A percentile compares a stretch with the other conserved stretches of the same genome.
These are phyloP conservation scores for Phoenicopterus ruber DNA, from an alignment of 2,113 vertebrate genomes.

Conservation along the genomic window DNA sequence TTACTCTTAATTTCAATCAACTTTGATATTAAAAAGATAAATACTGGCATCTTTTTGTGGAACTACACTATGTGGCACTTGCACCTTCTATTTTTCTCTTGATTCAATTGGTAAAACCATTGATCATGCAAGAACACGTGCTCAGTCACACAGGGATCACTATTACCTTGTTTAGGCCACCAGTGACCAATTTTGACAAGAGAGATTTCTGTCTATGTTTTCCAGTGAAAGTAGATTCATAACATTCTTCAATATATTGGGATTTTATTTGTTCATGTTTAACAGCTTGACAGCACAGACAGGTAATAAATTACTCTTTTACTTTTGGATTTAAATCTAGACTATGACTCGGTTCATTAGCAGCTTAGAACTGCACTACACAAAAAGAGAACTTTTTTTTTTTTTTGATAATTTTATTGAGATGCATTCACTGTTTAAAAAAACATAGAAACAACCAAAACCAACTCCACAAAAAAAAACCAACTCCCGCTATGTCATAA, in stretches of 20 bases:
- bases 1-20: background rate
- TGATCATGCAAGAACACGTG: background rate
- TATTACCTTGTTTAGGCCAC: background rate
- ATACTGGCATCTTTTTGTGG: background rate
- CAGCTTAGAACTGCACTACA: background rate
- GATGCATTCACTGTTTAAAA: background rate
- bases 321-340: background rate
- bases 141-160: background rate
- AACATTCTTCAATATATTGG: background rate
- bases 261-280: background rate
- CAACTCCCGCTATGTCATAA: background rate
- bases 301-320: background rate
- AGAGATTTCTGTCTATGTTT: background rate
- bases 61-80: background rate
- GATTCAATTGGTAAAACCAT: background rate
- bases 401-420: background rate
- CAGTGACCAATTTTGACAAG: background rate
- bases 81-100: background rate
- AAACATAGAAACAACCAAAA: background rate
- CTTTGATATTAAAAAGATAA: background rate
- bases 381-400: background rate
- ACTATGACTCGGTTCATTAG: background rate
- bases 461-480: background rate
- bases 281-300: background rate
- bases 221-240: background rate